Evolutionary conservation across 2,797 vertebrate species (phyloP), one percentile per base, ranked within the genome.

Genomic region (Hippoglossus hippoglossus): DNA sequence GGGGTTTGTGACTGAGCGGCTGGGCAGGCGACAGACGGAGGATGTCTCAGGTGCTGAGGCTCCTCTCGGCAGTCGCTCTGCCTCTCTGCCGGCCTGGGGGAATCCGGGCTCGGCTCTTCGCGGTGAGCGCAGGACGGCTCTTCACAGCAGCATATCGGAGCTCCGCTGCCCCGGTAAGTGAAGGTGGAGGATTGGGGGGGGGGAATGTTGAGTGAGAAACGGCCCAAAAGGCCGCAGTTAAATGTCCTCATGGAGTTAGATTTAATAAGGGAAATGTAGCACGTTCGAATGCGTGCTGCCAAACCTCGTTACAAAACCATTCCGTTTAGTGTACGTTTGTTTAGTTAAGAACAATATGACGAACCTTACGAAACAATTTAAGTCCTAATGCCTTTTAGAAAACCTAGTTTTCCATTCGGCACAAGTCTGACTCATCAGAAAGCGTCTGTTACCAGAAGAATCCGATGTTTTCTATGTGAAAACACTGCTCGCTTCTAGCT

Each of bases 21-120:
- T 3, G 13, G 71, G 10, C n/a, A 2, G 41, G 47, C 12, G 55
- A 67, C 25, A 6, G 31, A 24, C 56, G 64, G 77, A 91, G 80
- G 8, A 93, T 93, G 93, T 86, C 85, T 81, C 89, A 51, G 51
- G n/a, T 92, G 58, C 58, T 92, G 67, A 90, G 92, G 84, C 87
- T 94, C 53, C 84, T 94, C 68, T 92, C 91, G 34, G 84, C 82
- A 25, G 81, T 81, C 56, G 75, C 63, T 34, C 52, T 70, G 74
- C 87, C 87, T 56, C 12, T 92, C 7, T 88, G 83, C 19, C 70
- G 77, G 19, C 72, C 83, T 18, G 65, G 56, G 28, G 88, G 81
- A 68, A 53, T 66, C 57, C 85, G 87, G 51, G 62, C 79, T 59
- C 79, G 89, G 21, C 54, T 73, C 28, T 70, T 76, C 4, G 47